These are phyloP conservation scores for Rhinoderma darwinii DNA, from an alignment of 2,113 vertebrate genomes.

Conservation along the genomic window DNA sequence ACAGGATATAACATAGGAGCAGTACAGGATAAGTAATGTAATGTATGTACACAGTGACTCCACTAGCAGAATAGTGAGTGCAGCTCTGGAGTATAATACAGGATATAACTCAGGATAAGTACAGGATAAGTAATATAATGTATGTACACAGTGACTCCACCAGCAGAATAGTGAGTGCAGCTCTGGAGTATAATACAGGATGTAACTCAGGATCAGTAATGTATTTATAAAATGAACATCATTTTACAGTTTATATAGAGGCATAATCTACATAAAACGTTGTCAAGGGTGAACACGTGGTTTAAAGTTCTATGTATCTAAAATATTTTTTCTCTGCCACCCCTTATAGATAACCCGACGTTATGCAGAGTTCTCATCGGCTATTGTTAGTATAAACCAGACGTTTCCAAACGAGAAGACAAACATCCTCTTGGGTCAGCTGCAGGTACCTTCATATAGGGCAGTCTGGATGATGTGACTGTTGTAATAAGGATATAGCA, in stretches of 20 bases:
- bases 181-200: neutral
- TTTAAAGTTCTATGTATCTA: no score
- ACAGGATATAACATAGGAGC: no score
- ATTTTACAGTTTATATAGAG: no score
- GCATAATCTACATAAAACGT: no score
- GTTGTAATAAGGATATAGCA: neutral
- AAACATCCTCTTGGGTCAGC: conserved; percentile 81
- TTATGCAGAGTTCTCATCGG: conserved; percentile 90
- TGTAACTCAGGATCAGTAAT: neutral
- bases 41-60: neutral
- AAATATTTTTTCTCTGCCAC: rapidly evolving
- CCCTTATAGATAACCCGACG: conserved; percentile 83
- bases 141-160: neutral
- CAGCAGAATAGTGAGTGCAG: neutral
- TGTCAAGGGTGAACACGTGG: no score
- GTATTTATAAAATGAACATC: no score
- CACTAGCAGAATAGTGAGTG: neutral
- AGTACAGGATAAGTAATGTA: neutral
- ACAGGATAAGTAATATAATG: neutral
- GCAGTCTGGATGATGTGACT: no score
- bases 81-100: conserved; percentile 1
- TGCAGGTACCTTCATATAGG: conserved; percentile 77
- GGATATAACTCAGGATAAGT: no score
- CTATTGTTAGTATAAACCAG: conserved; percentile 93
- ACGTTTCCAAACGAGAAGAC: conserved; percentile 87